Evolutionary conservation across 2,797 vertebrate genomes (phyloP).

Genomic region (Syngnathus rostellatus): DNA sequence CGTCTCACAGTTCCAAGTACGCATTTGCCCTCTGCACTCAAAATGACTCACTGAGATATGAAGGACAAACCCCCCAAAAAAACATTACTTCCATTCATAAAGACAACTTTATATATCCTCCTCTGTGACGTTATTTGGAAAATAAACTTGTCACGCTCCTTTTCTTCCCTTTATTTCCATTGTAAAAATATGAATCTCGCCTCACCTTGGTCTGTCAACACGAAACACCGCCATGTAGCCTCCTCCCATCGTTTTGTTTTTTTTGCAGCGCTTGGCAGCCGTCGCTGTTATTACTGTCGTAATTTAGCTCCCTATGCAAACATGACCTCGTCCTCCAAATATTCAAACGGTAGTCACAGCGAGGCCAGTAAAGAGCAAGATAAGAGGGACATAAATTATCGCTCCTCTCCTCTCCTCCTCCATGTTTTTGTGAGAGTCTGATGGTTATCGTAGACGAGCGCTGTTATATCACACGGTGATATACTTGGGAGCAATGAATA

Average conservation of each 20-base stretch:
- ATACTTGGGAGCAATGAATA: constrained; percentile 38
- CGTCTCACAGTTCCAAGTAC: no score
- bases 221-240: background rate
- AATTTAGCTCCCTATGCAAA: constrained; percentile 71
- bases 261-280: constrained; percentile 22
- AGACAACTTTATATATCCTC: constrained; percentile 1
- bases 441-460: constrained; percentile 17
- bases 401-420: constrained; percentile 2
- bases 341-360: constrained; percentile 63
- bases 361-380: constrained; percentile 58
- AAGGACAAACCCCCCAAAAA: background rate
- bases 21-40: background rate
- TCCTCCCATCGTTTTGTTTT: background rate
- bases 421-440: constrained; percentile 26
- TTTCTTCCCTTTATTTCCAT: constrained; percentile 7
- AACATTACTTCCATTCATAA: background rate
- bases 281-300: constrained; percentile 60
- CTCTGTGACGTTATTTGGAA: background rate
- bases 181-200: background rate
- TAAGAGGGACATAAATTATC: constrained; percentile 55
- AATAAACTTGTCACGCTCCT: background rate
- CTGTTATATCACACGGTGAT: constrained; percentile 39
- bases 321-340: constrained; percentile 67
- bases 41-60: background rate
- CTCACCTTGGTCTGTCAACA: constrained; percentile 13